Evolutionary conservation across 2,888 invertebrate genomes (phyloP).

Genomic region (Epistrophe grossulariae): DNA sequence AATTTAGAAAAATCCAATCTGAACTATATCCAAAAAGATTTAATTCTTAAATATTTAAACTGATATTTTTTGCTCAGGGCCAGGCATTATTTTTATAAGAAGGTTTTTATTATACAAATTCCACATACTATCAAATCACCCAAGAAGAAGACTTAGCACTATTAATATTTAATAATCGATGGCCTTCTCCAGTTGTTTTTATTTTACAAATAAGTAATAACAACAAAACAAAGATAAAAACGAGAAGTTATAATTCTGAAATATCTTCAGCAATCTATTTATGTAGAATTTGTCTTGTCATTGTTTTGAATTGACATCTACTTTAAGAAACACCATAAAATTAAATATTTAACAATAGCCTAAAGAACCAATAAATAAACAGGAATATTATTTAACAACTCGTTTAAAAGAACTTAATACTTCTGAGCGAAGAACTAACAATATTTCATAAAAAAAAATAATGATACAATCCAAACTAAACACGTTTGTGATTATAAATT

Average conservation of each 20-base stretch:
- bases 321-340: neutral
- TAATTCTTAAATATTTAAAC: no score
- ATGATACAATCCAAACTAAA: conserved; percentile 10
- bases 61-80: no score
- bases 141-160: no score
- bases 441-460: neutral
- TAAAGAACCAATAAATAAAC: neutral
- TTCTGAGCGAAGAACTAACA: neutral
- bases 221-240: neutral
- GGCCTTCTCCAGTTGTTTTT: neutral
- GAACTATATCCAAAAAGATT: no score
- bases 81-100: no score
- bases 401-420: conserved; percentile 19
- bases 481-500: conserved; percentile 40
- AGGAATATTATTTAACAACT: conserved; percentile 31
- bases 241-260: neutral
- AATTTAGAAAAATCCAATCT: no score
- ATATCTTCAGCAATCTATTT: neutral
- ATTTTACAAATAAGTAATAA: no score
- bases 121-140: no score
- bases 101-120: no score
- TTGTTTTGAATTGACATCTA: conserved; percentile 1
- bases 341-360: neutral
- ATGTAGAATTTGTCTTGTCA: neutral
- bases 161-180: neutral